Base-by-base conservation (phyloP, 2,113 vertebrate species). In the Cephalophus harveyi region DNA sequence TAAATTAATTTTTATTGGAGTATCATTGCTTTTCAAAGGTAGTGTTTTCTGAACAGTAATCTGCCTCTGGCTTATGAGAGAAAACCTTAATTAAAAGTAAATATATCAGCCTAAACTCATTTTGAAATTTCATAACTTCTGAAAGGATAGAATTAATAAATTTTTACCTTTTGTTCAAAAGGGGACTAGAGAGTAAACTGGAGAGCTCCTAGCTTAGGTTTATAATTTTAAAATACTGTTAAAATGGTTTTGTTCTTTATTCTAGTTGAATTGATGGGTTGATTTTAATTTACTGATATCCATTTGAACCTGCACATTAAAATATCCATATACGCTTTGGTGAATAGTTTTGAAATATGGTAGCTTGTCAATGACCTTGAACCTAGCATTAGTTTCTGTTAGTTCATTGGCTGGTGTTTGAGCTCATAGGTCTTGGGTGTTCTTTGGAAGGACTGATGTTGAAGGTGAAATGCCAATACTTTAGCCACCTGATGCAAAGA, bases 31-130 rank as follows among this genome's bases (percentile, higher is more conserved):
- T 50, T 91, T 84, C 71, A 81, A 40, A 81, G 52, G 4, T 43
- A 21, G 17, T 71, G 43, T 92, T 96, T 96, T 92, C 78, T 67
- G 14, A 91, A 79, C 40, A 88, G 81, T 52, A 91, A 67, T 79
- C 83, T 90, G 16, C 36, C 54, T 40, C 54, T 87, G 67, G 36
- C 71, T 36, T 83, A 7, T 64, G 74, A 95, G 55, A 55, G 6
- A 8, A 76, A 40, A 95, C 46, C 33, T 95, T 91, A 76, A 90
- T 96, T 95, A 93, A 93, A 62, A 57, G 52, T 57, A 76, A 95
- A 81, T 11, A 87, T 50, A 46, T 62, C 16, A 50, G 57, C 48
- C 60, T 48, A 25, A 82, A 52, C 62, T 64, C 46, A 30, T 83
- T 76, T 76, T 84, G 76, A 91, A 88, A 92, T 85, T 88, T 94